Evolutionary conservation across 92 coral and sea anemone species (phyloP).

Genomic region (Chrysogorgia sp.): DNA sequence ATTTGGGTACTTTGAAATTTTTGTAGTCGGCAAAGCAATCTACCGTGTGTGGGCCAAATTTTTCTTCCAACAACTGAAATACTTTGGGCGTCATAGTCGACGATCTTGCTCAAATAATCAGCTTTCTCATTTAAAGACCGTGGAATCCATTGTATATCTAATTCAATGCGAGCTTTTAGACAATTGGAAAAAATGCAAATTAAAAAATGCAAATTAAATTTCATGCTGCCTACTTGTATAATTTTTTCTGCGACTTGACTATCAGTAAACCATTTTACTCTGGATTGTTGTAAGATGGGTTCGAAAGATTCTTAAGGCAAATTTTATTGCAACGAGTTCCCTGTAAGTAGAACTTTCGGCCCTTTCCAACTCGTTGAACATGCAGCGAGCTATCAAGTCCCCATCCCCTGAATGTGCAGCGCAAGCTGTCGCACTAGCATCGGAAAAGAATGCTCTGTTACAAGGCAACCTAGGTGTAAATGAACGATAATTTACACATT

Average conservation of each 20-base stretch:
- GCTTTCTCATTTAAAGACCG: constrained; percentile 27
- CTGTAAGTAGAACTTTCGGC: constrained; percentile 19
- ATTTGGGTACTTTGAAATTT: constrained; percentile 15
- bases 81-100: constrained; percentile 40
- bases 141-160: constrained; percentile 42
- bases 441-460: neutral
- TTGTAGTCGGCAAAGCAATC: constrained; percentile 59
- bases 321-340: constrained; percentile 20
- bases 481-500: neutral
- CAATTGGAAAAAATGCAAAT: constrained; percentile 4
- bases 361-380: constrained; percentile 3
- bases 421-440: constrained; percentile 32
- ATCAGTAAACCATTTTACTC: constrained; percentile 29
- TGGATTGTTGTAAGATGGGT: constrained; percentile 8
- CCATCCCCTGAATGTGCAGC: neutral
- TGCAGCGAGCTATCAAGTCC: neutral
- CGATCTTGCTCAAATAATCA: constrained; percentile 26
- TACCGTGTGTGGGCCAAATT: constrained; percentile 43
- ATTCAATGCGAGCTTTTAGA: neutral
- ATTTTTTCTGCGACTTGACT: constrained; percentile 31
- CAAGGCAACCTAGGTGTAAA: neutral
- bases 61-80: constrained; percentile 21
- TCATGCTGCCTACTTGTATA: constrained; percentile 34
- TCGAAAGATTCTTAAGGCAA: constrained; percentile 4
- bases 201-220: constrained; percentile 5